phyloP scores from a whole-genome alignment of 2,888 invertebrate species.

The Cancer borealis region DNA sequence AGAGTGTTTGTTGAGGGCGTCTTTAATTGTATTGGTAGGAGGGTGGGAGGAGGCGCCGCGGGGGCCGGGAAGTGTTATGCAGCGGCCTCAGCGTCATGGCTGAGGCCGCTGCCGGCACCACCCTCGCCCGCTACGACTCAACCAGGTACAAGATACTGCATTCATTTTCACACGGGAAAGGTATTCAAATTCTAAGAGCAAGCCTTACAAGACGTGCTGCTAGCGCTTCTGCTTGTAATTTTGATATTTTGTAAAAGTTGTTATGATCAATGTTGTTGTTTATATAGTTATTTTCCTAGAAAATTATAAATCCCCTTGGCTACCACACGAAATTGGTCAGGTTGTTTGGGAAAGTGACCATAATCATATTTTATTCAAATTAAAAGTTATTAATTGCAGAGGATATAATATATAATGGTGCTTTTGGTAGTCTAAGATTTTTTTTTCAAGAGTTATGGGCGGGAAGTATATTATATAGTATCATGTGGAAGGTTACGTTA shows the following conservation, averaged over 20 bases:
- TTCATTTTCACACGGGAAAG: slow-evolving; percentile 44
- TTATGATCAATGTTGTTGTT: slow-evolving; percentile 75
- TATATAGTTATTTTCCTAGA: slow-evolving; percentile 74
- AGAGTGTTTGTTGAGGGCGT: background rate
- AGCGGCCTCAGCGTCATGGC: background rate
- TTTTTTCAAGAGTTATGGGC: slow-evolving; percentile 59
- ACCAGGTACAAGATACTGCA: slow-evolving; percentile 45
- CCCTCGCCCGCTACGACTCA: slow-evolving; percentile 27
- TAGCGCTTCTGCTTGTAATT: slow-evolving; percentile 71
- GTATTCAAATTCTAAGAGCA: slow-evolving; percentile 57
- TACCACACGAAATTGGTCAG: slow-evolving; percentile 57
- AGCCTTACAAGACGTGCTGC: slow-evolving; percentile 72
- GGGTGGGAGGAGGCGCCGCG: background rate
- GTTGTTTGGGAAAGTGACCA: slow-evolving; percentile 60
- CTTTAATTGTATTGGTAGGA: background rate
- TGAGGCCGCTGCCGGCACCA: background rate
- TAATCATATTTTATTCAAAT: slow-evolving; percentile 45
- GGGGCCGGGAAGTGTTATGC: slow-evolving; percentile 14
- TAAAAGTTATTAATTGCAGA: slow-evolving; percentile 51
- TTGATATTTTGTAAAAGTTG: slow-evolving; percentile 75
- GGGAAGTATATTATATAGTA: slow-evolving; percentile 58
- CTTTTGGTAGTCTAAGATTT: slow-evolving; percentile 70
- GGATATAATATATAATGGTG: slow-evolving; percentile 63
- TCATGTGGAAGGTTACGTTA: slow-evolving; percentile 61
- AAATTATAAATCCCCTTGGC: slow-evolving; percentile 67